These are phyloP conservation scores for Zapus hudsonius DNA, from an alignment of 2,113 vertebrate genomes.

Conservation along the genomic window DNA sequence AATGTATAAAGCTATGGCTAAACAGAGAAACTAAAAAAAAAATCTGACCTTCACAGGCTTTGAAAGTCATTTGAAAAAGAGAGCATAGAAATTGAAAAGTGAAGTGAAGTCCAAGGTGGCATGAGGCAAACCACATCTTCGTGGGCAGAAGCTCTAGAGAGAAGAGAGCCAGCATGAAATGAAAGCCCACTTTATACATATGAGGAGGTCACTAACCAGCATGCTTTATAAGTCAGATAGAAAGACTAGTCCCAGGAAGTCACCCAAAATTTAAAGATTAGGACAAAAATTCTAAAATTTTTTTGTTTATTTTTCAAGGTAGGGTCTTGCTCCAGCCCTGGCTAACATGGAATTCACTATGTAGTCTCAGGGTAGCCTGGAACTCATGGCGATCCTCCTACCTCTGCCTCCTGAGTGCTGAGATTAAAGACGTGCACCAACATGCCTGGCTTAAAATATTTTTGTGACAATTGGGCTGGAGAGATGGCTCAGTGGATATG, in stretches of 20 bases:
- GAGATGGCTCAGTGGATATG: no score
- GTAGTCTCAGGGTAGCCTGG: no score
- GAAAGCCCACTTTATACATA: neutral
- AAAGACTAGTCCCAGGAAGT: neutral
- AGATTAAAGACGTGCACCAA: no score
- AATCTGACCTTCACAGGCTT: neutral
- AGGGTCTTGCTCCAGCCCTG: no score
- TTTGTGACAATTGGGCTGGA: no score
- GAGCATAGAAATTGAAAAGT: neutral
- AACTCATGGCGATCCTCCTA: no score
- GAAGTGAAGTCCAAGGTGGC: neutral
- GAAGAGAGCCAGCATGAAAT: neutral
- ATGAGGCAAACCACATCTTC: neutral
- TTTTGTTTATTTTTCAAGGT: no score
- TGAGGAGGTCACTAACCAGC: neutral
- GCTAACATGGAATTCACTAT: no score
- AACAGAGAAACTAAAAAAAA: neutral
- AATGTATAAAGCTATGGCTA: neutral
- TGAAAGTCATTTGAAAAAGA: neutral
- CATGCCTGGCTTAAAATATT: no score
- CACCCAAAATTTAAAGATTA: conserved; percentile 8
- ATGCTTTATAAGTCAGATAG: neutral
- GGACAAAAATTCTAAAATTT: no score
- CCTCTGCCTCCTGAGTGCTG: no score
- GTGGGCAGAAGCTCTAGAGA: neutral